Base-by-base conservation (phyloP, 2,888 invertebrate species). In the Dexiosoma caninum region DNA sequence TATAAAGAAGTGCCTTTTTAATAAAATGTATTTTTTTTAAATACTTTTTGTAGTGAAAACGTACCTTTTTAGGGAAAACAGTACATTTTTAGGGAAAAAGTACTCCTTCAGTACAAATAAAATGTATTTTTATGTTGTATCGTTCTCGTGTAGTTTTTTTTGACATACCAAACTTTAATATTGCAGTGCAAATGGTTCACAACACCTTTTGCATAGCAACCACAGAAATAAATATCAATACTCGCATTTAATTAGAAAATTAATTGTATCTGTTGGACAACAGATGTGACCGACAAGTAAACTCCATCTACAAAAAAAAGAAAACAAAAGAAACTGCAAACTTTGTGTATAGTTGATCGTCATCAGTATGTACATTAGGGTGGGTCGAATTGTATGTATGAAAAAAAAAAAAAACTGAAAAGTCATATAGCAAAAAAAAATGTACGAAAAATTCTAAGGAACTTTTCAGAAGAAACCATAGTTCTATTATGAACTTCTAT, bases 161-260 rank as follows among this genome's bases (percentile, higher is more conserved):
- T 6, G n/a, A 9, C 27, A 23, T n/a, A 12, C 1, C 27, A n/a
- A 9, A 19, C n/a, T 21, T 57, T 35, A 19, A 37, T 55, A 37
- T 44, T 44, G 9, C 4, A 2, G 16, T 32, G 21, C 9, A 16
- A 32, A 10, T 40, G 2, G 8, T 66, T 12, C 14, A 3, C 37
- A 19, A 1, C 32, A 53, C 8, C n/a, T 42, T 14, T 23, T 51
- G 8, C 16, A 9, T 2, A 27, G 21, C 30, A 35, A 21, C 16
- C 6, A 16, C 2, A 35, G 51, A 53, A 53, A 62, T 23, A 42
- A 66, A 66, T 59, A 67, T 67, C 51, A 23, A 67, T 67, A 59
- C 16, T 67, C 37, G 14, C 55, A 75, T 66, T 75, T 67, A 75
- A 75, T 75, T 42, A 51, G 51, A 51, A 51, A 37, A 51, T 60